These are phyloP conservation scores for Epsilonema sp. DNA, from an alignment of 2,888 invertebrate genomes.

Conservation along the genomic window DNA sequence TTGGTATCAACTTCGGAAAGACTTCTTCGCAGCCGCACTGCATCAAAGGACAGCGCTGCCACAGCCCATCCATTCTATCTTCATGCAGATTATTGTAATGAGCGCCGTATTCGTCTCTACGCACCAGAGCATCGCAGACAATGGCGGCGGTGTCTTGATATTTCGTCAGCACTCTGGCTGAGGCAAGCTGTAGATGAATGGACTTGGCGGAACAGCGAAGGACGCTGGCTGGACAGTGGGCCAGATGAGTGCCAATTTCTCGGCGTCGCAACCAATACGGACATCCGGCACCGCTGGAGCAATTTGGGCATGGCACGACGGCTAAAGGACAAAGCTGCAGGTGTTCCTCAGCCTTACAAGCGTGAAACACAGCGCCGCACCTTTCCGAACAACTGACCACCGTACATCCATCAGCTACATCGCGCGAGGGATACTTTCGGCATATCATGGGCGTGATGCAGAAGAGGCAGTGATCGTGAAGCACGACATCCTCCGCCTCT, in stretches of 20 bases:
- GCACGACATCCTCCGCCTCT: background rate
- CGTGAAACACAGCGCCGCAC: background rate
- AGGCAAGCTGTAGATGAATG: background rate
- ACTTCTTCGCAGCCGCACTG: background rate
- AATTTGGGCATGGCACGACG: background rate
- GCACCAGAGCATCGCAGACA: background rate
- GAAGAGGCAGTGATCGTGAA: background rate
- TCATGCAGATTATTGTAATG: background rate
- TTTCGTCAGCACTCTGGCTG: background rate
- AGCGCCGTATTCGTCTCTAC: background rate
- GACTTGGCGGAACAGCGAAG: background rate
- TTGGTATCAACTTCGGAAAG: no score
- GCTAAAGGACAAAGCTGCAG: background rate
- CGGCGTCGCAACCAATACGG: background rate
- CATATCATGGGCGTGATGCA: no score
- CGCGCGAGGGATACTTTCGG: no score
- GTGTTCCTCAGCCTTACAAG: background rate
- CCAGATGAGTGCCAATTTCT: background rate
- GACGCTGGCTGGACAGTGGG: background rate
- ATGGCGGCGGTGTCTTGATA: background rate
- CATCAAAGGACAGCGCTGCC: background rate
- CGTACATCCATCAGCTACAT: no score
- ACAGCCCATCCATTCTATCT: background rate
- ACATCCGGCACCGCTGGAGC: background rate
- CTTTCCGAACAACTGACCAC: background rate